These are phyloP conservation scores for Charadrius vociferus DNA, from an alignment of 2,113 vertebrate species.

Conservation along the genomic window DNA sequence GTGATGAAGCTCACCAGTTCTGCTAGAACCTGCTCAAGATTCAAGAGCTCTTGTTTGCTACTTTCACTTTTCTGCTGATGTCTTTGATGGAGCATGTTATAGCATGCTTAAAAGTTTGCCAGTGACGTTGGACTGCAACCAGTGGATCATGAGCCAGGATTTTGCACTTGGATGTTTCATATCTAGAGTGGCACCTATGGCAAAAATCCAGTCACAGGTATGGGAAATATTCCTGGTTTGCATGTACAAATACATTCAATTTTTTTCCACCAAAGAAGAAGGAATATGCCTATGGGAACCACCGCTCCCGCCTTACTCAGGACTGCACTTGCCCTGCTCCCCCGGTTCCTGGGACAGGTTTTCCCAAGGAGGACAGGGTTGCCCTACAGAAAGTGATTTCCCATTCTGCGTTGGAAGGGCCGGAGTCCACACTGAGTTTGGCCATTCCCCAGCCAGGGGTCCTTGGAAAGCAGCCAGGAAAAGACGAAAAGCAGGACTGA, in stretches of 20 bases:
- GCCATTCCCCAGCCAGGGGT: neutral
- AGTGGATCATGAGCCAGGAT: neutral
- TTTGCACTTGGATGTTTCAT: neutral
- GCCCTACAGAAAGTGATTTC: neutral
- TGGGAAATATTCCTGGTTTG: neutral
- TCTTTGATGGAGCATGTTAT: neutral
- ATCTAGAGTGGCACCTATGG: rapidly evolving
- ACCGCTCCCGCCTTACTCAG: neutral
- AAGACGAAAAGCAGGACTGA: neutral
- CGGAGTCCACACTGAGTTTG: rapidly evolving
- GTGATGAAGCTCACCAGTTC: rapidly evolving
- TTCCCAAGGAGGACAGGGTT: neutral
- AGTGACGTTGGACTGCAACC: rapidly evolving
- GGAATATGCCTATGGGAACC: neutral
- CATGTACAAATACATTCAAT: neutral
- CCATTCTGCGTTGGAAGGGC: rapidly evolving
- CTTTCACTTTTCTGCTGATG: neutral
- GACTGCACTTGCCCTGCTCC: neutral
- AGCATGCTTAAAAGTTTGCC: neutral
- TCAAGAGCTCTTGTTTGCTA: neutral
- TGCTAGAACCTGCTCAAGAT: neutral
- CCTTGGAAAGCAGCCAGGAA: neutral
- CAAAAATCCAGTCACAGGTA: neutral
- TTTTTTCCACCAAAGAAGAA: neutral
- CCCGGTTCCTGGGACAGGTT: neutral